phyloP scores from a whole-genome alignment of 2,888 invertebrate species.

The Vannuccia rotundouncinata region DNA sequence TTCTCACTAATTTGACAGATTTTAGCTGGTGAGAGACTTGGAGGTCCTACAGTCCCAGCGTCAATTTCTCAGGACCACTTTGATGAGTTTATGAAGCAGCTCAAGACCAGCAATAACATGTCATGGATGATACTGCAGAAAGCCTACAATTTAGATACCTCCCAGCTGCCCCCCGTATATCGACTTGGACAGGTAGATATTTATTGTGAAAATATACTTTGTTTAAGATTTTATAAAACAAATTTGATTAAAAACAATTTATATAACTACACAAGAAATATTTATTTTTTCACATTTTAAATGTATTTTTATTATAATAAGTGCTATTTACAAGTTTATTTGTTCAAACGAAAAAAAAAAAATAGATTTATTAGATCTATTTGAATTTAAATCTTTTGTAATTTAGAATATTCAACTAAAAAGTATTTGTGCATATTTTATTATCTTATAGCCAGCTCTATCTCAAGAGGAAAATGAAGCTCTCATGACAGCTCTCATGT shows the following conservation, averaged over 20 bases:
- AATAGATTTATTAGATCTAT: too few relatives aligned
- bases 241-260: too few relatives aligned
- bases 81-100: neutral
- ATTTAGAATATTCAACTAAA: too few relatives aligned
- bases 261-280: too few relatives aligned
- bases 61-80: neutral
- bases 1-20: neutral
- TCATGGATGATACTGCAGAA: conserved; percentile 2
- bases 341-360: too few relatives aligned
- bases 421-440: too few relatives aligned
- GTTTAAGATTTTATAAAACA: too few relatives aligned
- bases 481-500: neutral
- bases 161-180: neutral
- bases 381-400: too few relatives aligned
- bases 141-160: neutral
- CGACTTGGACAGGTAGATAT: neutral
- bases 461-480: neutral
- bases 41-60: neutral
- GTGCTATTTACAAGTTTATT: too few relatives aligned
- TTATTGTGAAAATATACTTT: too few relatives aligned
- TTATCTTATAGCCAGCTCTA: neutral
- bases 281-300: too few relatives aligned
- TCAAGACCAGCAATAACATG: neutral
- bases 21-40: neutral
- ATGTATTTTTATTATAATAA: too few relatives aligned